Evolutionary conservation across 2,797 vertebrate species (phyloP).

Genomic region (Semaprochilodus insignis): DNA sequence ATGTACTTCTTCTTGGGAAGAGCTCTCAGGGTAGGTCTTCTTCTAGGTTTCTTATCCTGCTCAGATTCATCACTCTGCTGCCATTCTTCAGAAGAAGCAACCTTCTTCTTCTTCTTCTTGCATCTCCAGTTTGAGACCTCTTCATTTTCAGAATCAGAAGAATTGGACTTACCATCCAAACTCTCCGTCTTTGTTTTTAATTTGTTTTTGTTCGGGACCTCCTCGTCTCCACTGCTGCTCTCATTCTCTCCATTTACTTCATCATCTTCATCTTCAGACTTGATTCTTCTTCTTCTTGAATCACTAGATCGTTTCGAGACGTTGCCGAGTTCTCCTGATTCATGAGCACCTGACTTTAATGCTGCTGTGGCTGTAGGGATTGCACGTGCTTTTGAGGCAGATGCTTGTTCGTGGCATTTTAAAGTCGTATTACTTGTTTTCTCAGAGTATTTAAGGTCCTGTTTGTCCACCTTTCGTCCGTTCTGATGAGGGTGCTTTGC

Average conservation of each 20-base stretch:
- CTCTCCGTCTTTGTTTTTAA: conserved; percentile 53
- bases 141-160: conserved; percentile 63
- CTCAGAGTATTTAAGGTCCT: conserved; percentile 62
- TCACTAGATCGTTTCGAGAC: conserved; percentile 64
- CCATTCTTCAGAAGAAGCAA: conserved; percentile 70
- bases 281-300: conserved; percentile 62
- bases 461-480: conserved; percentile 69
- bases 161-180: conserved; percentile 6
- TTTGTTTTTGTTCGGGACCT: conserved; percentile 49
- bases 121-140: conserved; percentile 40
- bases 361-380: conserved; percentile 46
- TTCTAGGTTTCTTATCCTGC: conserved; percentile 51
- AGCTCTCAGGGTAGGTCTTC: conserved; percentile 66
- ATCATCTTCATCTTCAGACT: conserved; percentile 60
- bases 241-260: conserved; percentile 59
- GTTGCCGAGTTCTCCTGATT: conserved; percentile 68
- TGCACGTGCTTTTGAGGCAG: conserved; percentile 65
- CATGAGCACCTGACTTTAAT: conserved; percentile 46
- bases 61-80: conserved; percentile 64
- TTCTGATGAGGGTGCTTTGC: conserved; percentile 76
- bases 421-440: conserved; percentile 66
- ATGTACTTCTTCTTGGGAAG: conserved; percentile 81
- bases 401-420: conserved; percentile 74
- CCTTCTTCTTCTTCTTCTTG: conserved; percentile 58
- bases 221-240: background rate